Evolutionary conservation across 2,888 invertebrate genomes (phyloP).

Genomic region (Andricus quercusramuli): DNA sequence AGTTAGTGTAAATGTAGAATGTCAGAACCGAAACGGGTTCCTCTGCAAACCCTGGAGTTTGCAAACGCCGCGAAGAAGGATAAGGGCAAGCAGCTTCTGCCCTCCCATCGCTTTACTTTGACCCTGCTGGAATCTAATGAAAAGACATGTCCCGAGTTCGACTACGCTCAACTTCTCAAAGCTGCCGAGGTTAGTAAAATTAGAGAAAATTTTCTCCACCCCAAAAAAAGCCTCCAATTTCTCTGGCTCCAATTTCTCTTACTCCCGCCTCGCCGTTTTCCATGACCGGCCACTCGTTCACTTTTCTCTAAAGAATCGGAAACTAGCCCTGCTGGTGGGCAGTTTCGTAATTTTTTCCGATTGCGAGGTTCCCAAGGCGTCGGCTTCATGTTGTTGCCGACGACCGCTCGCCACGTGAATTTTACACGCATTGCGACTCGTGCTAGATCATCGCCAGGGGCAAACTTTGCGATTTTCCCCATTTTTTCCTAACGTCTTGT

Average conservation of each 20-base stretch:
- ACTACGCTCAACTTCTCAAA: conserved; percentile 92
- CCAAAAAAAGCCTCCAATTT: background rate
- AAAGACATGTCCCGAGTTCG: conserved; percentile 94
- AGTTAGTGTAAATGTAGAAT: conserved; percentile 81
- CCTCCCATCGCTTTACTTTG: conserved; percentile 88
- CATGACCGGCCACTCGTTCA: background rate
- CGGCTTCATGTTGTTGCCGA: conserved; percentile 24
- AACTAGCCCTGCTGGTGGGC: conserved; percentile 27
- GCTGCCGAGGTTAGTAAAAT: conserved; percentile 87
- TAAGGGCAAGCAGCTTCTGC: conserved; percentile 80
- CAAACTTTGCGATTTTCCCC: background rate
- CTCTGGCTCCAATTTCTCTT: background rate
- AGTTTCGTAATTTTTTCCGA: conserved; percentile 34
- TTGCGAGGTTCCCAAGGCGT: conserved; percentile 29
- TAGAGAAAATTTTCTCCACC: conserved; percentile 74
- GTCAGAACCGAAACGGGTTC: conserved; percentile 88
- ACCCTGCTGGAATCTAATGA: conserved; percentile 93
- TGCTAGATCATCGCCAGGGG: conserved; percentile 8
- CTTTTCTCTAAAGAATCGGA: conserved; percentile 12
- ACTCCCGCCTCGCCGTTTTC: background rate
- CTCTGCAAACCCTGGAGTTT: conserved; percentile 84
- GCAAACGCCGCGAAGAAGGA: conserved; percentile 83
- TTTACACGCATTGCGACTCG: conserved; percentile 27
- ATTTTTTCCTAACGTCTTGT: background rate
- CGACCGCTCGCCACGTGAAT: conserved; percentile 41